phyloP scores from a whole-genome alignment of 2,797 vertebrate species.

The Anomalospiza imberbis region DNA sequence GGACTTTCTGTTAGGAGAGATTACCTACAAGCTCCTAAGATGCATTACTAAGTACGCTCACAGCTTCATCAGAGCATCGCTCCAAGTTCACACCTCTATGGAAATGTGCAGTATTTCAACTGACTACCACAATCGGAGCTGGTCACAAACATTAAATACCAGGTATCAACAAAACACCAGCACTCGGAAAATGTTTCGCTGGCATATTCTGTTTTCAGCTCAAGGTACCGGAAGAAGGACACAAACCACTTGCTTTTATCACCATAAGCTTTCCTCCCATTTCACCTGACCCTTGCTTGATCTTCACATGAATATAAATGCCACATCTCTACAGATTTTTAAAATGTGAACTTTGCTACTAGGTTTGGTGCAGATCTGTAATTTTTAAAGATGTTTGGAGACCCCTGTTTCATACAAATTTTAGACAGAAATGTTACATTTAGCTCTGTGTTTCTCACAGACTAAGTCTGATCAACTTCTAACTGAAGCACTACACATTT shows the following conservation, averaged over 20 bases:
- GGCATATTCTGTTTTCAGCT: background rate
- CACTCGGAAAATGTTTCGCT: background rate
- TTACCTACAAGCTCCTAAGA: background rate
- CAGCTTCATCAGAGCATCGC: background rate
- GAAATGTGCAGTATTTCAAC: background rate
- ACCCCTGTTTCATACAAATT: background rate
- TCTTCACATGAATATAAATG: background rate
- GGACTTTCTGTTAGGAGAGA: background rate
- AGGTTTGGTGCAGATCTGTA: background rate
- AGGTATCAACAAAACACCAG: background rate
- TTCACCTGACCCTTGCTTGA: background rate
- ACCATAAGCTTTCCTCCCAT: background rate
- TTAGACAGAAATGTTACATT: background rate
- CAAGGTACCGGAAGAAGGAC: background rate
- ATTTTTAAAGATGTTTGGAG: background rate
- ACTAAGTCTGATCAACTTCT: background rate
- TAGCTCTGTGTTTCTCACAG: background rate
- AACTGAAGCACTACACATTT: background rate
- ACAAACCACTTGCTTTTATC: background rate
- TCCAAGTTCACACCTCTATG: background rate
- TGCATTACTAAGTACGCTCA: background rate
- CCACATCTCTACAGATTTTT: rapidly evolving
- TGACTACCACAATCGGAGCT: background rate
- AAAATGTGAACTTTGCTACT: background rate
- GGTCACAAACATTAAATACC: background rate